A percentile compares a stretch with the other conserved stretches of the same genome.
These are phyloP conservation scores for Sminthurinus signatus DNA, from an alignment of 1,140 invertebrate genomes.

Conservation along the genomic window DNA sequence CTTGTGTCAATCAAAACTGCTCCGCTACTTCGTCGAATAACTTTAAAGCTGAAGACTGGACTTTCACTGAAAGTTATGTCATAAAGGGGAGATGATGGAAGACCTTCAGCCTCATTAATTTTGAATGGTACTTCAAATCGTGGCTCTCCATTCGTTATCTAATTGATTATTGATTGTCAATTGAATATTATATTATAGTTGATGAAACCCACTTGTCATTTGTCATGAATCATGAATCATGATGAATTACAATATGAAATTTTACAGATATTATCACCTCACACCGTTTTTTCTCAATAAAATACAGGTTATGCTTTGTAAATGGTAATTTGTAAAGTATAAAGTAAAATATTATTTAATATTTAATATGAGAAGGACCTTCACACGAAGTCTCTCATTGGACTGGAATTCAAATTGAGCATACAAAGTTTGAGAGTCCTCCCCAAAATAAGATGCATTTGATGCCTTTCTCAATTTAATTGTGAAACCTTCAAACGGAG, in stretches of 20 bases:
- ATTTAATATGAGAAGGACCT: neutral
- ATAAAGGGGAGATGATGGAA: conserved; percentile 10
- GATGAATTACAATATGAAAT: too few species aligned
- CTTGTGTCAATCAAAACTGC: conserved; percentile 23
- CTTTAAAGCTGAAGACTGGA: conserved; percentile 28
- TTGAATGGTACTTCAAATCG: conserved; percentile 31
- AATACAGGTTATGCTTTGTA: too few species aligned
- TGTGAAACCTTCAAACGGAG: neutral
- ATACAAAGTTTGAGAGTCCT: neutral
- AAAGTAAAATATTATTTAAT: too few species aligned
- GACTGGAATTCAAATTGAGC: conserved; percentile 16
- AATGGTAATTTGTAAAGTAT: too few species aligned
- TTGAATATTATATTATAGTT: too few species aligned
- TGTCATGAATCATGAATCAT: too few species aligned
- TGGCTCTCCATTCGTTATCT: neutral
- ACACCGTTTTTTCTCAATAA: too few species aligned
- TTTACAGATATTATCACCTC: too few species aligned
- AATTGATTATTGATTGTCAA: too few species aligned
- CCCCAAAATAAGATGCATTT: conserved; percentile 5
- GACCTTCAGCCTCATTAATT: conserved; percentile 8
- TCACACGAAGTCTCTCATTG: conserved; percentile 15
- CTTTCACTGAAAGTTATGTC: conserved; percentile 17
- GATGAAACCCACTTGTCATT: too few species aligned
- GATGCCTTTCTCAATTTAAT: neutral
- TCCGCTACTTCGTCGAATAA: conserved; percentile 11